Conservation (phyloP, 1,140 invertebrate genomes). For the Sminthurinus signatus region DNA sequence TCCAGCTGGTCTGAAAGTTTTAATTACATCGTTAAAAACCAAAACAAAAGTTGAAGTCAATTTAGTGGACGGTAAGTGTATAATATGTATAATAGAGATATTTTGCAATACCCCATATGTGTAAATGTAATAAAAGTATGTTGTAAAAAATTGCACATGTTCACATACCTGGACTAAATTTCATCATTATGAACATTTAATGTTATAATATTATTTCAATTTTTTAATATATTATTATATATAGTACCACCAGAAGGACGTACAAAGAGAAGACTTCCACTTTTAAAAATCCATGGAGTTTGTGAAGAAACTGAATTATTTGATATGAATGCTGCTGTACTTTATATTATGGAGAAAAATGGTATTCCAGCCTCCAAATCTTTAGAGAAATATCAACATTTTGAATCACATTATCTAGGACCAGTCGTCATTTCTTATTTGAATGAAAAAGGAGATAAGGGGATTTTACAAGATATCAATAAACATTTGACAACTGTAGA, state of each 20-base stretch:
- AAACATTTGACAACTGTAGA: constrained; percentile 41
- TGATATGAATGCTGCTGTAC: constrained; percentile 53
- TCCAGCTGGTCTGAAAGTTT: constrained; percentile 61
- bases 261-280: constrained; percentile 49
- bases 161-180: neutral
- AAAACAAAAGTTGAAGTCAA: constrained; percentile 51
- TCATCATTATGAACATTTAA: neutral
- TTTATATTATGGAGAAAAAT: constrained; percentile 49
- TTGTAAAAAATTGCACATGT: no score
- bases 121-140: no score
- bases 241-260: constrained; percentile 43
- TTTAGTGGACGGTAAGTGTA: constrained; percentile 15
- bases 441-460: constrained; percentile 20
- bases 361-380: constrained; percentile 44
- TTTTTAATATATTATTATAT: constrained; percentile 25
- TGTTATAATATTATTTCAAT: constrained; percentile 11
- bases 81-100: no score
- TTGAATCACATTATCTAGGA: constrained; percentile 56
- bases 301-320: constrained; percentile 50
- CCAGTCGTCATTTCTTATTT: constrained; percentile 42
- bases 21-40: constrained; percentile 58
- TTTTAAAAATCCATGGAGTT: constrained; percentile 51
- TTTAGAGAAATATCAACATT: constrained; percentile 64
- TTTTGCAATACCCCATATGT: no score
- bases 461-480: constrained; percentile 46